A percentile compares a stretch with the other conserved stretches of the same genome.
These are phyloP conservation scores for Actias luna DNA, from an alignment of 2,888 invertebrate genomes.

Conservation along the genomic window DNA sequence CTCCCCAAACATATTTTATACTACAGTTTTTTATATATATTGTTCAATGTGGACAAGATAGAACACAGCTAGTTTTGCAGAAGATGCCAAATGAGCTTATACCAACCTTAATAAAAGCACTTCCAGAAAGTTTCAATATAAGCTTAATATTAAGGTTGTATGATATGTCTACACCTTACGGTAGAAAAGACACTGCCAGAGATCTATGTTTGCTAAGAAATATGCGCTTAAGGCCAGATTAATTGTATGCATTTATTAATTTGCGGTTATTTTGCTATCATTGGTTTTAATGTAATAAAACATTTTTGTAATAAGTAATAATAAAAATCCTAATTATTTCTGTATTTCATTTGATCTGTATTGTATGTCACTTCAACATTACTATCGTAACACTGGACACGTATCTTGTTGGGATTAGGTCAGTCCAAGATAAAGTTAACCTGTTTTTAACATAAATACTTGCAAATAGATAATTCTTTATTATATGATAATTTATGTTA, in stretches of 20 bases:
- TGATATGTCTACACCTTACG: constrained; percentile 87
- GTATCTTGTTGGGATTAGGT: not conserved
- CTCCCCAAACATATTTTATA: constrained; percentile 92
- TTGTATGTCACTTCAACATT: not conserved
- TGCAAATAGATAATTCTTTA: too few relatives aligned
- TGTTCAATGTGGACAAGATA: constrained; percentile 89
- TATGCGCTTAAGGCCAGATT: constrained; percentile 85
- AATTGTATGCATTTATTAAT: constrained; percentile 21
- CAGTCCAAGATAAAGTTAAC: too few relatives aligned
- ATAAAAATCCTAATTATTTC: not conserved
- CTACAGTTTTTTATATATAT: constrained; percentile 88
- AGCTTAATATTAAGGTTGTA: constrained; percentile 89
- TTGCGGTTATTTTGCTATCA: not conserved
- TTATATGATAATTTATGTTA: too few relatives aligned
- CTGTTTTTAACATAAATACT: too few relatives aligned
- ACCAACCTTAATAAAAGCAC: constrained; percentile 89
- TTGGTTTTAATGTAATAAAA: not conserved
- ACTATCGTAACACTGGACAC: not conserved
- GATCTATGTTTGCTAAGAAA: constrained; percentile 93
- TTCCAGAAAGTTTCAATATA: constrained; percentile 89
- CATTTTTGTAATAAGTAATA: not conserved
- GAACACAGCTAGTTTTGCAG: constrained; percentile 86
- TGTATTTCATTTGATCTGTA: not conserved
- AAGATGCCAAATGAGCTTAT: constrained; percentile 89
- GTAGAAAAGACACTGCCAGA: constrained; percentile 92